Conservation (phyloP, 2,888 invertebrate species). For the Busseola fusca region DNA sequence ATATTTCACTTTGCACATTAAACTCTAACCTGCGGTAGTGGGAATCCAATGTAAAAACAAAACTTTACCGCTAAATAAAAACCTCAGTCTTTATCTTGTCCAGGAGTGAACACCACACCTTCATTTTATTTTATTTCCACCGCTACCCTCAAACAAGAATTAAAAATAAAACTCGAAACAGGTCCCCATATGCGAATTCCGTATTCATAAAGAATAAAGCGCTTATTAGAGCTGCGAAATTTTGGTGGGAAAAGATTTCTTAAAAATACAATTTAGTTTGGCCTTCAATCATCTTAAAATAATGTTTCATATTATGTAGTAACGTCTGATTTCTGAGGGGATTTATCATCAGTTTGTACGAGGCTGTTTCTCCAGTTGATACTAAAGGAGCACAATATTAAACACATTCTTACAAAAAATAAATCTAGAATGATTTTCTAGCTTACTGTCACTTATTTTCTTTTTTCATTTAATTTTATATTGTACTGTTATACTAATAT, state of each 20-base stretch:
- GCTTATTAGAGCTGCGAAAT: constrained; percentile 25
- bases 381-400: constrained; percentile 55
- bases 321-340: constrained; percentile 45
- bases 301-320: constrained; percentile 48
- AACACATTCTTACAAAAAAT: constrained; percentile 15
- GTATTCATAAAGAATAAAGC: constrained; percentile 21
- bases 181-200: constrained; percentile 24
- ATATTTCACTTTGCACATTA: constrained; percentile 67
- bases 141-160: constrained; percentile 33
- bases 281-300: constrained; percentile 47
- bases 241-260: constrained; percentile 55
- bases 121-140: constrained; percentile 46
- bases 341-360: constrained; percentile 39
- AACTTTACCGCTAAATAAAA: constrained; percentile 65
- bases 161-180: constrained; percentile 42
- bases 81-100: constrained; percentile 74
- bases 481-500: constrained; percentile 51
- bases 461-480: constrained; percentile 28
- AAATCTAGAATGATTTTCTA: constrained; percentile 19
- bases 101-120: constrained; percentile 54
- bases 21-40: constrained; percentile 50
- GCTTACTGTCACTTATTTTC: constrained; percentile 15
- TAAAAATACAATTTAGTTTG: constrained; percentile 31
- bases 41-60: constrained; percentile 51
- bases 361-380: constrained; percentile 45